phyloP scores from a whole-genome alignment of 2,797 vertebrate genomes.

The Spondyliosoma cantharus region DNA sequence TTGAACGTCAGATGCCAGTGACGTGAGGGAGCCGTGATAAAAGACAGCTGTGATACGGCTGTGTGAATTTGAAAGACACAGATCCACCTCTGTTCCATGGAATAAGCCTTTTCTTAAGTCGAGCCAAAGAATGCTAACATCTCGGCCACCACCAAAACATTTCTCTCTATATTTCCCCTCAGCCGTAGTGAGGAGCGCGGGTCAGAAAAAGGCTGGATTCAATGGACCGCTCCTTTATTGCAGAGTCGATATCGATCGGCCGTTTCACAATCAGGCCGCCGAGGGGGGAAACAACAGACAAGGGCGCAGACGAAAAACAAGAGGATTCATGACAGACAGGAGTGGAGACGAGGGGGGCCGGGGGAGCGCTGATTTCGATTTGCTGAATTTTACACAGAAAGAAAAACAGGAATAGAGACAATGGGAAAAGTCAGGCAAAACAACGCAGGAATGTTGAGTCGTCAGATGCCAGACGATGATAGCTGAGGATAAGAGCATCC shows the following conservation, averaged over 20 bases:
- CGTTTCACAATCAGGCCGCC: conserved; percentile 10
- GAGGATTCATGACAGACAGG: conserved; percentile 24
- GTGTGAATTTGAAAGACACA: conserved; percentile 59
- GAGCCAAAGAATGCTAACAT: conserved; percentile 67
- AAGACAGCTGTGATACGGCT: conserved; percentile 54
- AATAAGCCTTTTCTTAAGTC: conserved; percentile 30
- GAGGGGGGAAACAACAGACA: background rate
- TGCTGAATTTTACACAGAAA: conserved; percentile 26
- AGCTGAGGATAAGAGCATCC: conserved; percentile 50
- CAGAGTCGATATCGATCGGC: conserved; percentile 50
- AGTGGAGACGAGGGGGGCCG: conserved; percentile 29
- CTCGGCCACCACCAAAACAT: conserved; percentile 42
- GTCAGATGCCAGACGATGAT: conserved; percentile 72
- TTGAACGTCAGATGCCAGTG: conserved; percentile 26
- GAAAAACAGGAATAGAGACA: conserved; percentile 49
- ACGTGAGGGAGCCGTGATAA: conserved; percentile 42
- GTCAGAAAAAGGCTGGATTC: conserved; percentile 24
- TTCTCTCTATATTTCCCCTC: conserved; percentile 51
- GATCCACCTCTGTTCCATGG: conserved; percentile 21
- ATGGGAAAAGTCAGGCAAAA: conserved; percentile 50
- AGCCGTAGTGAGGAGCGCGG: conserved; percentile 31
- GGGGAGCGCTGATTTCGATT: conserved; percentile 22
- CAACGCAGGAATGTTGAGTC: conserved; percentile 68
- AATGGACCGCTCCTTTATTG: conserved; percentile 23
- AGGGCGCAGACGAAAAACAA: conserved; percentile 25